Conservation (phyloP, 30 jellyfish, hydroid and myxozoan species). For the Haliclystus octoradiatus region DNA sequence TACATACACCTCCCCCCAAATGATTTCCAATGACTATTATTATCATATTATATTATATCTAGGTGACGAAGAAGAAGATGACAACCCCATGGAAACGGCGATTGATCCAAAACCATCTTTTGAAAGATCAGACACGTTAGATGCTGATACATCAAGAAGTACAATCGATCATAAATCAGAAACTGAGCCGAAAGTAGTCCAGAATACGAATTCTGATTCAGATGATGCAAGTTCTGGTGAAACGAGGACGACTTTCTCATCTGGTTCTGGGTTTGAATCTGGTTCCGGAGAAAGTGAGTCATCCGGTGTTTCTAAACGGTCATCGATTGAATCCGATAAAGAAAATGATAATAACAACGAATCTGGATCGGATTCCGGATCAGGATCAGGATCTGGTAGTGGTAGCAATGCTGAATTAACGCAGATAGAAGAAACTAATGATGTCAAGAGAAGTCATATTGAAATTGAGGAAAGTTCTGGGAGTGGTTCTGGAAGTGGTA, state of each 20-base stretch:
- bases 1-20: too few relatives aligned
- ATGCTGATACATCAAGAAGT: not conserved
- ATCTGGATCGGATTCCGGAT: constrained; percentile 16
- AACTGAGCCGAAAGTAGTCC: not conserved
- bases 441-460: too few relatives aligned
- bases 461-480: not conserved
- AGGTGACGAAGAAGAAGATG: not conserved
- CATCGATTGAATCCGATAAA: not conserved
- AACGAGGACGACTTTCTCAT: constrained; percentile 3
- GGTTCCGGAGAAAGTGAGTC: constrained; percentile 2
- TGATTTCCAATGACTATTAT: too few relatives aligned
- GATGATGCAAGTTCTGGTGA: not conserved
- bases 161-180: not conserved
- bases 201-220: not conserved
- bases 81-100: not conserved
- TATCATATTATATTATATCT: too few relatives aligned
- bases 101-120: not conserved
- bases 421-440: not conserved
- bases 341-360: not conserved
- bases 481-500: constrained; percentile 1
- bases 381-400: constrained; percentile 11
- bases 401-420: not conserved
- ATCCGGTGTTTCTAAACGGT: not conserved
- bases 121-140: not conserved
- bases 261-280: not conserved